These are phyloP conservation scores for Ganaspis sp. DNA, from an alignment of 1,140 invertebrate species.

Conservation along the genomic window DNA sequence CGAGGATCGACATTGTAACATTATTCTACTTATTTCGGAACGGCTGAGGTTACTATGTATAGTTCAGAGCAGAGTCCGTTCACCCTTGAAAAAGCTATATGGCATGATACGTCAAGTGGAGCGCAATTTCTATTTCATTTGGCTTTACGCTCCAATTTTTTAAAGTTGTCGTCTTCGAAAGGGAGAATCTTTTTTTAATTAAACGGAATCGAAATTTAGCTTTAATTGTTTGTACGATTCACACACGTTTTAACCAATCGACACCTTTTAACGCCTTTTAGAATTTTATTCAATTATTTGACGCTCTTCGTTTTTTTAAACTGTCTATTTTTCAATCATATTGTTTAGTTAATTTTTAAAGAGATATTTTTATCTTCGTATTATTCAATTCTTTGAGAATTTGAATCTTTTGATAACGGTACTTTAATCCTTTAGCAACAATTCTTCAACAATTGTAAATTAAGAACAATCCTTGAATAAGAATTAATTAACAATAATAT, in stretches of 20 bases:
- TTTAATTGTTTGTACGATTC: not conserved
- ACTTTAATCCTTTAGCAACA: too few relatives aligned
- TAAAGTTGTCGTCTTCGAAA: conserved; percentile 21
- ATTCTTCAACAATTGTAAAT: too few relatives aligned
- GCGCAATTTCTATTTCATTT: conserved; percentile 31
- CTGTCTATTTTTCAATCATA: too few relatives aligned
- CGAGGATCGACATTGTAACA: conserved; percentile 26
- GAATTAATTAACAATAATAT: too few relatives aligned
- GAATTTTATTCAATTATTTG: not conserved
- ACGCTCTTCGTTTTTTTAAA: too few relatives aligned
- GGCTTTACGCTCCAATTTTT: conserved; percentile 27
- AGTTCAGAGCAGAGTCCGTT: conserved; percentile 22
- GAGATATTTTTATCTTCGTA: too few relatives aligned
- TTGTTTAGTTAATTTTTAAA: too few relatives aligned
- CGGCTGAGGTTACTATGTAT: conserved; percentile 19
- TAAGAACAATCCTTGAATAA: too few relatives aligned
- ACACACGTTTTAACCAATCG: not conserved
- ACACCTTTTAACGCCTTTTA: not conserved
- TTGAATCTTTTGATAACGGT: too few relatives aligned
- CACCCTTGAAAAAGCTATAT: conserved; percentile 26
- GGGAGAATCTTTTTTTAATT: not conserved
- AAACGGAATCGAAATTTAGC: not conserved
- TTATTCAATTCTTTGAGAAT: too few relatives aligned
- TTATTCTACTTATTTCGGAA: conserved; percentile 16
- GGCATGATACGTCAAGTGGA: conserved; percentile 26